phyloP scores from a whole-genome alignment of 2,797 vertebrate genomes.

The Myotis daubentonii region DNA sequence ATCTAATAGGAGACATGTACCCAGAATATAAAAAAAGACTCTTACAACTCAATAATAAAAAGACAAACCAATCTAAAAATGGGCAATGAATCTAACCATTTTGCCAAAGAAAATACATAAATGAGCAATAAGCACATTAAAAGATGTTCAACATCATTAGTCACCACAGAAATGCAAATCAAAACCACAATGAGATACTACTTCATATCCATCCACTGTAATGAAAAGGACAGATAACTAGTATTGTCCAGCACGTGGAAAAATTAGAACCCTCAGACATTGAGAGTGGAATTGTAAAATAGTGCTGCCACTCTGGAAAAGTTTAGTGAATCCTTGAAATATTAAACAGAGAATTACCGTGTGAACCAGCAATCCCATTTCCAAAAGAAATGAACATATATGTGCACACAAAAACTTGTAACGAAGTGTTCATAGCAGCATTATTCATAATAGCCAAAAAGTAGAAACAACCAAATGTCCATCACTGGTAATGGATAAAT shows the following conservation, averaged over 20 bases:
- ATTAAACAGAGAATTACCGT: slow-evolving; percentile 8
- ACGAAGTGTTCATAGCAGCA: slow-evolving; percentile 3
- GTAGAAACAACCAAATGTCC: slow-evolving; percentile 13
- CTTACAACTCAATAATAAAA: not conserved
- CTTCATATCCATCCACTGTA: not conserved
- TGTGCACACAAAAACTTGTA: slow-evolving; percentile 35
- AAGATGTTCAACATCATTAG: not conserved
- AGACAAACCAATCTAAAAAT: slow-evolving; percentile 16
- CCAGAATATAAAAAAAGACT: slow-evolving; percentile 17
- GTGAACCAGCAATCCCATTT: slow-evolving; percentile 36
- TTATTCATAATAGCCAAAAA: not conserved
- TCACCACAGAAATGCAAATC: not conserved
- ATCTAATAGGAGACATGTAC: not conserved
- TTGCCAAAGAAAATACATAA: slow-evolving; percentile 29
- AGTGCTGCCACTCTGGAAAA: not conserved
- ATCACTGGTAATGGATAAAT: not conserved
- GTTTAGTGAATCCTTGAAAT: not conserved
- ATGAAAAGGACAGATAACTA: not conserved
- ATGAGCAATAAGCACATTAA: not conserved
- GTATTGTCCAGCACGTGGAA: not conserved
- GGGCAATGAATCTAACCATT: not conserved
- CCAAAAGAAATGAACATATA: slow-evolving; percentile 23
- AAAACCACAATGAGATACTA: slow-evolving; percentile 20
- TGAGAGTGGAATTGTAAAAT: not conserved
- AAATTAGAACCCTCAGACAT: not conserved